These are phyloP conservation scores for Camponotus floridanus DNA, from an alignment of 1,140 invertebrate genomes.

Conservation along the genomic window DNA sequence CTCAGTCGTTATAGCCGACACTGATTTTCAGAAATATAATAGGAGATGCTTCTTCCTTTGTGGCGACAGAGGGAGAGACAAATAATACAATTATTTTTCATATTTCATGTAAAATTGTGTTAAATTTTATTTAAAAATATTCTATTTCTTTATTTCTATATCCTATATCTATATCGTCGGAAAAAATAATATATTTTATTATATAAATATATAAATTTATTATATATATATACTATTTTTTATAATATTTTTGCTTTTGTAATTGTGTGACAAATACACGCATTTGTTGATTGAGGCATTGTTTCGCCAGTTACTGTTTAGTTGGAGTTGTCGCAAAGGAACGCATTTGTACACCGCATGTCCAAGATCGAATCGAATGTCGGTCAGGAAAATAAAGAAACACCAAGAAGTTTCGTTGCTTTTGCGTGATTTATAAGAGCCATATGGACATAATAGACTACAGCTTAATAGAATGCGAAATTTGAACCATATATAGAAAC, in stretches of 20 bases:
- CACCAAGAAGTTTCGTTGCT: conserved; percentile 36
- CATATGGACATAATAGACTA: conserved; percentile 32
- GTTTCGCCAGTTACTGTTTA: neutral
- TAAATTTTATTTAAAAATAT: neutral
- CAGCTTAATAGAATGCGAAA: conserved; percentile 46
- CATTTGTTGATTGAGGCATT: conserved; percentile 13
- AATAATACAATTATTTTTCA: neutral
- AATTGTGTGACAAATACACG: neutral
- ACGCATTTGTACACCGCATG: conserved; percentile 48
- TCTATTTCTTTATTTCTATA: no score
- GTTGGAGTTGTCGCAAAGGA: neutral
- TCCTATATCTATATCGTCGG: no score
- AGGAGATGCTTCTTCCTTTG: neutral
- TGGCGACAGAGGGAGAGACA: neutral
- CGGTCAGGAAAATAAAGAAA: conserved; percentile 52
- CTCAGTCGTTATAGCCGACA: neutral
- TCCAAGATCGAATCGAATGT: conserved; percentile 56
- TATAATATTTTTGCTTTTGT: conserved; percentile 18
- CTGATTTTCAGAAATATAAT: conserved; percentile 15
- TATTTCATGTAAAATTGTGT: neutral
- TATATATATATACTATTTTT: no score
- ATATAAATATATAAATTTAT: no score
- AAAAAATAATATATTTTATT: no score
- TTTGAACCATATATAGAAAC: conserved; percentile 5
- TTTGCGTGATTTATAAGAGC: conserved; percentile 51